phyloP scores from a whole-genome alignment of 2,797 vertebrate species.

The Sebastes minor region DNA sequence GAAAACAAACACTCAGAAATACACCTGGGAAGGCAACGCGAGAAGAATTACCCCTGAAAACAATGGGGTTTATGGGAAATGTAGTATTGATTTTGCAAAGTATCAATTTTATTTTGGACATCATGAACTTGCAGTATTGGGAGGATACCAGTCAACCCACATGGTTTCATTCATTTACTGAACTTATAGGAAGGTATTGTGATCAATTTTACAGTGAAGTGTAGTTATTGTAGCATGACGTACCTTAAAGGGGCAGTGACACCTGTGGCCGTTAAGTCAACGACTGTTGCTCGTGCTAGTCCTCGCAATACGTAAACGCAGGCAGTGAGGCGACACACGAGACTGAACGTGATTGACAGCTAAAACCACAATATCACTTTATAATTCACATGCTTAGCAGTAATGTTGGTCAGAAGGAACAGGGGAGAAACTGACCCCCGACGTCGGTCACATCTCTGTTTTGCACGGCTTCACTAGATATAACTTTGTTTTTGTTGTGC shows the following conservation, averaged over 20 bases:
- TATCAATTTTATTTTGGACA: neutral
- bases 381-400: neutral
- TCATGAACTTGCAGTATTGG: neutral
- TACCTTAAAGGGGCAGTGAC: neutral
- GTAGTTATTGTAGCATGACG: no score
- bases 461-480: no score
- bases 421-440: no score
- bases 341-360: no score
- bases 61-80: neutral
- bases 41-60: neutral
- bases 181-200: neutral
- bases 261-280: no score
- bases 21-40: neutral
- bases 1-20: neutral
- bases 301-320: no score
- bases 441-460: no score
- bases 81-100: neutral
- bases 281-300: no score
- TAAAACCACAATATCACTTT: neutral
- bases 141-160: neutral
- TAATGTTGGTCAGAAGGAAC: no score
- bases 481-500: no score
- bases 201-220: neutral
- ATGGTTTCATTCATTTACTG: neutral
- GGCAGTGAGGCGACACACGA: fast-evolving